Percentiles rank a stretch among this genome's conserved stretches.
Evolutionary conservation across 2,113 vertebrate species (phyloP).

Genomic region (Puffinus mauretanicus): DNA sequence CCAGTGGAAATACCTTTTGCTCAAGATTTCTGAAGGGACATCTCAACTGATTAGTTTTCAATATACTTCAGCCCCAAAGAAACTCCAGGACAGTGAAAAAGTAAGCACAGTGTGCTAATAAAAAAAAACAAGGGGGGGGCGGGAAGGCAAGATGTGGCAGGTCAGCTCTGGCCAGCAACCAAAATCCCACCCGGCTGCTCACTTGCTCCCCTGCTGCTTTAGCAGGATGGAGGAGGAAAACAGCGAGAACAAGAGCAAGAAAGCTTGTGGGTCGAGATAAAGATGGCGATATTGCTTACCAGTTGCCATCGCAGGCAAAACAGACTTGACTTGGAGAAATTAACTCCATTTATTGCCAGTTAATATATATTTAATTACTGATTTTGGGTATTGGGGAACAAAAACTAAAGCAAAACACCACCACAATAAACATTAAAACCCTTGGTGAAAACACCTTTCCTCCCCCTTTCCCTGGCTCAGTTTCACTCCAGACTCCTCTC

Average conservation of each 20-base stretch:
- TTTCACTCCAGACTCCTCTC: neutral
- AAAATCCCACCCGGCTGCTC: neutral
- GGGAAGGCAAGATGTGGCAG: neutral
- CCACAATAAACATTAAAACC: neutral
- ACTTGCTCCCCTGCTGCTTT: neutral
- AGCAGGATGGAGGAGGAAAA: neutral
- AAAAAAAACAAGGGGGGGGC: fast-evolving
- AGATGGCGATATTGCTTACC: neutral
- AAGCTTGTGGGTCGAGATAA: neutral
- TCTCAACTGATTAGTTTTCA: neutral
- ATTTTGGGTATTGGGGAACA: neutral
- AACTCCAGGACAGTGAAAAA: neutral
- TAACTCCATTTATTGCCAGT: neutral
- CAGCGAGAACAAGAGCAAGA: neutral
- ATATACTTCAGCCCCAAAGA: neutral
- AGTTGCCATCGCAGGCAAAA: neutral
- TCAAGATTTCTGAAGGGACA: neutral
- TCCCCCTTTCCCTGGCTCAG: neutral
- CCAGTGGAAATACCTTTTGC: neutral
- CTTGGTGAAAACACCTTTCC: neutral
- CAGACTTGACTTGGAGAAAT: neutral
- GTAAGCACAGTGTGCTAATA: neutral
- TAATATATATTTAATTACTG: neutral
- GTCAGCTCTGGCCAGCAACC: neutral
- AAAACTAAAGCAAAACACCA: neutral